Evolutionary conservation across 2,113 vertebrate genomes (phyloP).

Genomic region (Pitta sordida): DNA sequence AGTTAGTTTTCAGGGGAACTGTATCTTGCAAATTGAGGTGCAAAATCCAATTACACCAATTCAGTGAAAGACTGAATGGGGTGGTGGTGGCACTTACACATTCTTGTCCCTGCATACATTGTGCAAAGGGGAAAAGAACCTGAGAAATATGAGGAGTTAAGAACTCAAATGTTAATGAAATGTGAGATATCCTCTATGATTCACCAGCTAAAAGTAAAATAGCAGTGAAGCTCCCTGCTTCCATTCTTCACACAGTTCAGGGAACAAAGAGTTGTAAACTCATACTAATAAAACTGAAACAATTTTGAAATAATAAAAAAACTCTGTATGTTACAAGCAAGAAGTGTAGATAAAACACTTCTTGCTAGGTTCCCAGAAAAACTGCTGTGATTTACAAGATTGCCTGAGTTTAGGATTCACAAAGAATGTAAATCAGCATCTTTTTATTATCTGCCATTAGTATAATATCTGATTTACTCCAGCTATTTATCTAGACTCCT

Average conservation of each 20-base stretch:
- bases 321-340: neutral
- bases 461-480: conserved; percentile 36
- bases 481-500: neutral
- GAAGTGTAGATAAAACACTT: conserved; percentile 12
- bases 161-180: conserved; percentile 66
- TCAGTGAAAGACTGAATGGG: conserved; percentile 52
- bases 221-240: neutral
- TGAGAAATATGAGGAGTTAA: conserved; percentile 71
- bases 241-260: conserved; percentile 30
- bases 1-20: conserved; percentile 18
- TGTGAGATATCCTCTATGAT: conserved; percentile 63
- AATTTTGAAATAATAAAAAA: conserved; percentile 27
- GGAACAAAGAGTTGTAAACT: conserved; percentile 58
- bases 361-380: neutral
- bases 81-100: conserved; percentile 16
- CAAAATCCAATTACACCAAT: conserved; percentile 63
- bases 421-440: conserved; percentile 25
- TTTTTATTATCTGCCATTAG: neutral
- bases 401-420: neutral
- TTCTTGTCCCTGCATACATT: conserved; percentile 57
- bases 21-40: conserved; percentile 59
- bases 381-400: conserved; percentile 17
- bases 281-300: conserved; percentile 12
- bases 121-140: conserved; percentile 53
- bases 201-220: conserved; percentile 56